These are phyloP conservation scores for Calypte anna DNA, from an alignment of 2,113 vertebrate species.

Conservation along the genomic window DNA sequence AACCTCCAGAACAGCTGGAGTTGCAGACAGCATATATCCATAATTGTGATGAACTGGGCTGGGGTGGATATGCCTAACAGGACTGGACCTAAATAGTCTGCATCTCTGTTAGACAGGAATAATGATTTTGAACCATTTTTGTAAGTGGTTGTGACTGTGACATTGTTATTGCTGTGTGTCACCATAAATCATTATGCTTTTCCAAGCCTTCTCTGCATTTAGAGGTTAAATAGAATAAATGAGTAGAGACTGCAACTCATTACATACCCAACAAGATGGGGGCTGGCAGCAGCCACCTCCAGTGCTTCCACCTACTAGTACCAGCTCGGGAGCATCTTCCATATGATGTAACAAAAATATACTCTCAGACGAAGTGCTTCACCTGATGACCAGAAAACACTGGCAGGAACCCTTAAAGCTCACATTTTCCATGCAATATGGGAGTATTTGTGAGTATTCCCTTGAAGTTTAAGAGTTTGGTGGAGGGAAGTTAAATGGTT, in stretches of 20 bases:
- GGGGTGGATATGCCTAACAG: background rate
- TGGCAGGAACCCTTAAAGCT: background rate
- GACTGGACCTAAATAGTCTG: background rate
- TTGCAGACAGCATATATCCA: background rate
- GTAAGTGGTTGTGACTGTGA: background rate
- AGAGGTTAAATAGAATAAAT: constrained; percentile 1
- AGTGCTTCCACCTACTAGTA: background rate
- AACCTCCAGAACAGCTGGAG: background rate
- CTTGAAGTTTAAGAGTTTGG: background rate
- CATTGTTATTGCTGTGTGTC: background rate
- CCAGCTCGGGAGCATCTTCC: background rate
- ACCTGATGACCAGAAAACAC: background rate
- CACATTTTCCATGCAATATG: background rate
- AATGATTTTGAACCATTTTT: background rate
- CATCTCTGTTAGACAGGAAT: background rate
- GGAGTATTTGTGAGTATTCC: background rate
- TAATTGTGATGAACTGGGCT: background rate
- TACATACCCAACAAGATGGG: background rate
- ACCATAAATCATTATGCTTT: constrained; percentile 9
- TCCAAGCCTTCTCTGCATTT: background rate
- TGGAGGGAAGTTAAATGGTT: background rate
- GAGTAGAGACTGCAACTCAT: background rate
- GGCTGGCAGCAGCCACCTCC: background rate
- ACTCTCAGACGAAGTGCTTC: background rate
- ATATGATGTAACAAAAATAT: background rate